Percentiles rank a stretch among this genome's conserved stretches.
Conservation (phyloP, 2,888 invertebrate species). For the Cantharis lateralis region DNA sequence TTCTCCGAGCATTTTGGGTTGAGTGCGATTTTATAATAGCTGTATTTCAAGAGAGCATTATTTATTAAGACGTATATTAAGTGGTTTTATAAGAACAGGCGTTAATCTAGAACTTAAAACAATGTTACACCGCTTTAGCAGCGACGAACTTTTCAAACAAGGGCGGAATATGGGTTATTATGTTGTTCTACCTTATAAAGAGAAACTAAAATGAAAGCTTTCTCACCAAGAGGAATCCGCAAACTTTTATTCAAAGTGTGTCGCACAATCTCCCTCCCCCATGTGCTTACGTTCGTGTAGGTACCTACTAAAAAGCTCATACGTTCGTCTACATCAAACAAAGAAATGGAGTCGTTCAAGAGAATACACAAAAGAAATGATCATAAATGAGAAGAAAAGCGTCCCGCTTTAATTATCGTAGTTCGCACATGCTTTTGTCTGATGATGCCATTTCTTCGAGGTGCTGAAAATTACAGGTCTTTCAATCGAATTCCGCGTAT, state of each 20-base stretch:
- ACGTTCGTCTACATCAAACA: slow-evolving; percentile 14
- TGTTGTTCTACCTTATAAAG: slow-evolving; percentile 17
- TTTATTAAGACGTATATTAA: slow-evolving; percentile 46
- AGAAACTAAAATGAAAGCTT: slow-evolving; percentile 25
- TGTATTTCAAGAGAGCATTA: slow-evolving; percentile 34
- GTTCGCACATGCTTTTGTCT: slow-evolving; percentile 50
- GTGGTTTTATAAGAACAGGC: slow-evolving; percentile 40
- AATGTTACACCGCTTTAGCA: slow-evolving; percentile 32
- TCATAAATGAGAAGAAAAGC: slow-evolving; percentile 29
- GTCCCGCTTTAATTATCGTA: slow-evolving; percentile 51
- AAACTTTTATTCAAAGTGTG: slow-evolving; percentile 25
- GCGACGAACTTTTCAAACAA: slow-evolving; percentile 26
- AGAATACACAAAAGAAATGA: slow-evolving; percentile 28
- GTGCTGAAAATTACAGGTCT: slow-evolving; percentile 40
- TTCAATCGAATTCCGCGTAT: slow-evolving; percentile 40
- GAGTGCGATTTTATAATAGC: slow-evolving; percentile 32
- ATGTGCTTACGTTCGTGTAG: neutral
- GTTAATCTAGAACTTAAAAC: slow-evolving; percentile 41
- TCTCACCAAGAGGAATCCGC: slow-evolving; percentile 15
- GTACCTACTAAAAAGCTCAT: slow-evolving; percentile 20
- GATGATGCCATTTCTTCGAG: slow-evolving; percentile 47
- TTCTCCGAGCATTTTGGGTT: slow-evolving; percentile 37
- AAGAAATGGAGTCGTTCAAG: slow-evolving; percentile 20
- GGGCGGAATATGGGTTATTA: slow-evolving; percentile 28
- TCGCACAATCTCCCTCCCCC: neutral